Conservation (phyloP, 1,140 invertebrate genomes). For the Akabosia matsudoensis region DNA sequence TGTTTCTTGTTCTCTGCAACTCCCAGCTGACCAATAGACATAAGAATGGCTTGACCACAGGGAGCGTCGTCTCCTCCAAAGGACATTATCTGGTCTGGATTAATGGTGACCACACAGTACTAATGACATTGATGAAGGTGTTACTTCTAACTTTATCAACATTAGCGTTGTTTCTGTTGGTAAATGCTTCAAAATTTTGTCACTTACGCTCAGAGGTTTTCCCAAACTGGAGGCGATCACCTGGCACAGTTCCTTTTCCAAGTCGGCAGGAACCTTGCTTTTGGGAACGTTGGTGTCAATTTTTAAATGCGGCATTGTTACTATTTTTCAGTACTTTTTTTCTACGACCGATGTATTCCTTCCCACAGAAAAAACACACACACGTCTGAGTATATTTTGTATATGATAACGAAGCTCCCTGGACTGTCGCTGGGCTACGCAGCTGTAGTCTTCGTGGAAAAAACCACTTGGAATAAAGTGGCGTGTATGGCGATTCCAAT, state of each 20-base stretch:
- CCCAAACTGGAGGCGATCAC: slow-evolving; percentile 59
- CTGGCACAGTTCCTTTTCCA: slow-evolving; percentile 57
- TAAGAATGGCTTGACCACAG: slow-evolving; percentile 60
- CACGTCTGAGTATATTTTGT: no score
- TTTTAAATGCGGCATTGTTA: slow-evolving; percentile 62
- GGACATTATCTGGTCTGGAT: slow-evolving; percentile 55
- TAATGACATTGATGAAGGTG: slow-evolving; percentile 50
- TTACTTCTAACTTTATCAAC: background rate
- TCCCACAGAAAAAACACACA: no score
- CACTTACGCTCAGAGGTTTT: slow-evolving; percentile 57
- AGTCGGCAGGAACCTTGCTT: slow-evolving; percentile 58
- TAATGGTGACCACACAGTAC: slow-evolving; percentile 60
- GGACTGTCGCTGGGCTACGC: no score
- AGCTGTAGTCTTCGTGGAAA: no score
- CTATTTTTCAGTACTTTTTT: background rate
- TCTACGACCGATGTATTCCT: no score
- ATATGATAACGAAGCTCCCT: no score
- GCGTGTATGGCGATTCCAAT: no score
- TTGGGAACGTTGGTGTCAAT: slow-evolving; percentile 62
- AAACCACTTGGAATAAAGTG: no score
- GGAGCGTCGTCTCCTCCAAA: slow-evolving; percentile 63
- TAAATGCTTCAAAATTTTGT: background rate
- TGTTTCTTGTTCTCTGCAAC: slow-evolving; percentile 64
- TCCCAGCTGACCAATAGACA: slow-evolving; percentile 65
- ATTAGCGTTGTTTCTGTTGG: background rate